phyloP scores from a whole-genome alignment of 2,113 vertebrate genomes.

The Cricetomys ansorgei region DNA sequence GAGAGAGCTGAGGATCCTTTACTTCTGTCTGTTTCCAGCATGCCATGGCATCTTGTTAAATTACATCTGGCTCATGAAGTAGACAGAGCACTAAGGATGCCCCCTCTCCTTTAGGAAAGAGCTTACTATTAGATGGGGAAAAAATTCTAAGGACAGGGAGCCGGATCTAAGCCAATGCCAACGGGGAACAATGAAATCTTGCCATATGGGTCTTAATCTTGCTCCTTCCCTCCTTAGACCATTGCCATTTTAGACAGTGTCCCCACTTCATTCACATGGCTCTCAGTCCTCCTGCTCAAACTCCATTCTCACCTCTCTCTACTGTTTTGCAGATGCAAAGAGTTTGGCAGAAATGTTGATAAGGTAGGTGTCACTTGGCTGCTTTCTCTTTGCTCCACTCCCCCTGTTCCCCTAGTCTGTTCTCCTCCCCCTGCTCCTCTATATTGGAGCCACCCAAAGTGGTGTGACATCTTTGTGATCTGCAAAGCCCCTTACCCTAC shows the following conservation, averaged over 20 bases:
- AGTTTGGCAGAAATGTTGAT: slow-evolving; percentile 99
- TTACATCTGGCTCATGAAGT: slow-evolving; percentile 9
- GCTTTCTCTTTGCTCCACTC: not conserved
- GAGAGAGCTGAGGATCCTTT: not conserved
- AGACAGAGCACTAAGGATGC: not conserved
- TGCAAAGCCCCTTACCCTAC: not conserved
- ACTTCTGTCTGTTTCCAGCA: not conserved
- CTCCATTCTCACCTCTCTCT: slow-evolving; percentile 17
- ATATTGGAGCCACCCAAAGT: not conserved
- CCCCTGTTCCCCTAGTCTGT: not conserved
- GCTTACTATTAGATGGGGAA: not conserved
- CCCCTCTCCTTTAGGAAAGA: not conserved
- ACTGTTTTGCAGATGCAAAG: slow-evolving; percentile 93
- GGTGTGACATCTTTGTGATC: not conserved
- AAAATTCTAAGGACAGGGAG: not conserved
- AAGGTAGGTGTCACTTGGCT: slow-evolving; percentile 87
- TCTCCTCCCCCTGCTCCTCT: not conserved
- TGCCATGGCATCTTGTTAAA: not conserved
- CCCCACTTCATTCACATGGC: not conserved
- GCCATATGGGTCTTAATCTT: not conserved
- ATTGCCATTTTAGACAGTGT: not conserved
- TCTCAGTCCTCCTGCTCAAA: not conserved
- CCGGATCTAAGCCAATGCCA: not conserved
- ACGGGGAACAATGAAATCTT: not conserved
- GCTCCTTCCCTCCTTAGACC: slow-evolving; percentile 4